Conservation (phyloP, 2,797 vertebrate genomes). For the Mustela erminea region DNA sequence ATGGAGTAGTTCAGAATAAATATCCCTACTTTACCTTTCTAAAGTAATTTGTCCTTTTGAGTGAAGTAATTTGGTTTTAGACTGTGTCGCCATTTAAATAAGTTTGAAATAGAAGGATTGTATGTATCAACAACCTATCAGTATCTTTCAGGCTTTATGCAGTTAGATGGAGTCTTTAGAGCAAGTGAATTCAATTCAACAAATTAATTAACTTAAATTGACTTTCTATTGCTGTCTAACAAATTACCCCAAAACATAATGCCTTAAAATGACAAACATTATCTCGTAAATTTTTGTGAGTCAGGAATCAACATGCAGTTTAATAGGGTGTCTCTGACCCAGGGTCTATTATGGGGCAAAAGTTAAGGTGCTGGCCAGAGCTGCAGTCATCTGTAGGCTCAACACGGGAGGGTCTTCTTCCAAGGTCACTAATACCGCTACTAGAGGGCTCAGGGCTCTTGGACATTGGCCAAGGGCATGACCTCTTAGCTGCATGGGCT, state of each 20-base stretch:
- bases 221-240: neutral
- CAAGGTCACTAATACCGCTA: neutral
- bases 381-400: neutral
- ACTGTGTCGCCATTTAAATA: neutral
- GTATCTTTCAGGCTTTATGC: neutral
- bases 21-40: neutral
- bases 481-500: neutral
- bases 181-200: neutral
- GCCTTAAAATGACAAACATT: neutral
- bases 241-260: neutral
- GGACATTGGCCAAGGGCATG: neutral
- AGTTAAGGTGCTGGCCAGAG: neutral
- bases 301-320: neutral
- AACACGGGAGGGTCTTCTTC: neutral
- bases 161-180: neutral
- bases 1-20: neutral
- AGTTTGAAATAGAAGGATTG: neutral
- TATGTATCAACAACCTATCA: neutral
- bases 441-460: neutral
- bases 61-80: neutral
- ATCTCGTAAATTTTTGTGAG: neutral
- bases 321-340: neutral
- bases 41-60: neutral
- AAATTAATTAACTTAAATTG: neutral
- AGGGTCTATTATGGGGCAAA: fast-evolving